Percentiles rank a stretch among this genome's conserved stretches.
phyloP scores from a whole-genome alignment of 2,113 vertebrate species.

The Polypterus bichir region DNA sequence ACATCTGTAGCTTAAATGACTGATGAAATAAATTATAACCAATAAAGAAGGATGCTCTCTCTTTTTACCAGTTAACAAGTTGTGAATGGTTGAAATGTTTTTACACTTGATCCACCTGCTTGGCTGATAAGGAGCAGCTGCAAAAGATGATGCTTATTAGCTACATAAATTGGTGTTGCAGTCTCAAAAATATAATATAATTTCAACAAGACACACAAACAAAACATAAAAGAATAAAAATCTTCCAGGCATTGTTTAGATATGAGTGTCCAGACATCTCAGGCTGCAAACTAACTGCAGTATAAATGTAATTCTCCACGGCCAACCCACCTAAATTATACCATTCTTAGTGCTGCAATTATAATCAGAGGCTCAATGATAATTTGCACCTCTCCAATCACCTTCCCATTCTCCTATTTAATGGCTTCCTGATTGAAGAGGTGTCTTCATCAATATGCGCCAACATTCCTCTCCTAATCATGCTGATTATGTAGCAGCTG shows the following conservation, averaged over 20 bases:
- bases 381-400: constrained; percentile 20
- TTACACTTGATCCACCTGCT: no score
- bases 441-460: constrained; percentile 21
- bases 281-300: no score
- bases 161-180: no score
- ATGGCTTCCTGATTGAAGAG: constrained; percentile 26
- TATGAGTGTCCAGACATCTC: no score
- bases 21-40: background rate
- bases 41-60: background rate
- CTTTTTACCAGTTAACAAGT: background rate
- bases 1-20: background rate
- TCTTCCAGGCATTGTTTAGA: no score
- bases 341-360: constrained; percentile 18
- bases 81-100: no score
- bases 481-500: background rate
- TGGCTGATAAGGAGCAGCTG: no score
- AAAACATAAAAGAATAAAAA: no score
- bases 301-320: constrained; percentile 4
- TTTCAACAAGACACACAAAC: no score
- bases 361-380: constrained; percentile 28
- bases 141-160: no score
- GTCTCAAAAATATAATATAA: no score
- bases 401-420: constrained; percentile 10
- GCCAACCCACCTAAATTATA: background rate
- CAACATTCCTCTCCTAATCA: constrained; percentile 20